Evolutionary conservation across 2,888 invertebrate genomes (phyloP), one percentile per base, ranked within the genome.

Genomic region (Pandemis heparana): DNA sequence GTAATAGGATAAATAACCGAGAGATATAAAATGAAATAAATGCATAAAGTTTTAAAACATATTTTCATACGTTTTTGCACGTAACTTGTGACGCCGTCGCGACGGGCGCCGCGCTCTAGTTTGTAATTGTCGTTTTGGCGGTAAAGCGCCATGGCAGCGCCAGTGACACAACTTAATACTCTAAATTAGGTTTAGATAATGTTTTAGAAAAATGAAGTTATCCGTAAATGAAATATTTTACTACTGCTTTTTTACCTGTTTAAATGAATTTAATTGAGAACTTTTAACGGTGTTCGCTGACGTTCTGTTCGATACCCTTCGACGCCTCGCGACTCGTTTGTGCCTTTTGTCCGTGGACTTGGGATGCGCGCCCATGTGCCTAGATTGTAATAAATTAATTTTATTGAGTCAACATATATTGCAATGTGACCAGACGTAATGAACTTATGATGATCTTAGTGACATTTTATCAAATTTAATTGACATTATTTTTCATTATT

Each of bases 21-120:
- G 92, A 92, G 88, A 91, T 92, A 89, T 92, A 90, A 82, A 81
- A 85, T 63, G 71, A 84, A 88, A 84, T 87, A 85, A 89, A 91
- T 89, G 89, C 91, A 89, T 92, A 93, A 93, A 92, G 85, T 89
- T 90, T 86, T 86, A 84, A 89, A 87, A 87, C 82, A 92, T 94
- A 94, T 94, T 94, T 94, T 94, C 93, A 91, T 94, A 94, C 94
- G 90, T 92, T 94, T 94, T 94, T 94, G 94, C 94, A 94, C 94
- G 89, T 90, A 88, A 91, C 82, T 82, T 83, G 85, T 86, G 85
- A 86, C 87, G 85, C 81, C 81, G 81, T 81, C 81, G 82, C 83
- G 80, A 83, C 81, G 77, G 78, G 23, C 14, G 23, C 80, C 82
- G 88, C 87, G 83, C 83, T 83, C 86, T 89, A 88, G 88, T 85